Conservation (phyloP, 2,113 vertebrate genomes). For the Neofelis nebulosa region DNA sequence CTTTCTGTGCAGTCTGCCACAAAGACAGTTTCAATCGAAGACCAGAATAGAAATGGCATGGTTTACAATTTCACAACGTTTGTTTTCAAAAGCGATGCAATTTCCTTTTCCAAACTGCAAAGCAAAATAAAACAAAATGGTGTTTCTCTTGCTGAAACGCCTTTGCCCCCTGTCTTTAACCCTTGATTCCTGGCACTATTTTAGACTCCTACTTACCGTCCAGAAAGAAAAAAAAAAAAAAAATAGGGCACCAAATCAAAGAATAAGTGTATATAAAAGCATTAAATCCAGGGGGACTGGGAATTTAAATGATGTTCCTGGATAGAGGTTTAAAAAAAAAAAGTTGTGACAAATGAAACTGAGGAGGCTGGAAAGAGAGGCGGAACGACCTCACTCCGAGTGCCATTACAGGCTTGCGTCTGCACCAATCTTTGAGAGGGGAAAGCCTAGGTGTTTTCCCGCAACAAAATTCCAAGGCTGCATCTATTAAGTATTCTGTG, state of each 20-base stretch:
- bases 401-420: background rate
- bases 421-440: background rate
- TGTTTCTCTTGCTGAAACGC: background rate
- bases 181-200: background rate
- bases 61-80: slow-evolving; percentile 44
- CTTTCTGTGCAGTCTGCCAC: background rate
- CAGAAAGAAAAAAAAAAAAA: background rate
- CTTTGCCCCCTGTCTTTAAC: background rate
- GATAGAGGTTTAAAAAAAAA: background rate
- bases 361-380: background rate
- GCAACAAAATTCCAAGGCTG: background rate
- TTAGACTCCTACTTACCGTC: background rate
- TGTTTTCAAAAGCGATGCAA: slow-evolving; percentile 62
- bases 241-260: background rate
- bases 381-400: background rate
- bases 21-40: slow-evolving; percentile 49
- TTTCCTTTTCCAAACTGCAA: slow-evolving; percentile 59
- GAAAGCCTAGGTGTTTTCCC: background rate
- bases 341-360: background rate
- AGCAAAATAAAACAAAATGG: slow-evolving; percentile 38
- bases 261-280: background rate
- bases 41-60: slow-evolving; percentile 32
- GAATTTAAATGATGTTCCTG: background rate
- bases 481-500: background rate
- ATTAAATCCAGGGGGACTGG: background rate